These are phyloP conservation scores for Eclectus roratus DNA, from an alignment of 2,113 vertebrate genomes.

Conservation along the genomic window DNA sequence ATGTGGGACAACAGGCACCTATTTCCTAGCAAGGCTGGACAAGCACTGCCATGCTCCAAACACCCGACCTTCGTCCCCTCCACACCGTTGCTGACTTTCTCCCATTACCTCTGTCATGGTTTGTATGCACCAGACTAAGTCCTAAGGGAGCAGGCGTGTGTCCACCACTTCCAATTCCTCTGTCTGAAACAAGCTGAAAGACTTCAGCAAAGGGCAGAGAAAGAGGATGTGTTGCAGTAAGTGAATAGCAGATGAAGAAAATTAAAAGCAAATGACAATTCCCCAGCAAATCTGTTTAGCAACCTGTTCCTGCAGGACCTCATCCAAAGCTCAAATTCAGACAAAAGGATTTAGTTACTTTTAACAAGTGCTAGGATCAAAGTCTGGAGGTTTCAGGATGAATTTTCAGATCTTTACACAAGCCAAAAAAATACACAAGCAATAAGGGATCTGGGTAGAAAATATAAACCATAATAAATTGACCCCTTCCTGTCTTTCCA, in stretches of 20 bases:
- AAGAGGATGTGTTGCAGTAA: not conserved
- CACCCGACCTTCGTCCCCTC: not conserved
- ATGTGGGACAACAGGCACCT: not conserved
- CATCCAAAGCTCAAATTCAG: not conserved
- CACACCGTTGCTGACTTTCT: not conserved
- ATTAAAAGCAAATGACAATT: not conserved
- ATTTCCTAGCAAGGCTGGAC: not conserved
- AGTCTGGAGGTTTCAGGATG: not conserved
- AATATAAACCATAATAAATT: not conserved
- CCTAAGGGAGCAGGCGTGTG: accelerated
- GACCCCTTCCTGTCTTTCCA: not conserved
- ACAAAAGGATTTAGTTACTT: not conserved
- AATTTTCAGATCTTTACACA: not conserved
- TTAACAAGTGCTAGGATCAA: not conserved
- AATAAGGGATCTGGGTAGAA: not conserved
- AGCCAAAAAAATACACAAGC: not conserved
- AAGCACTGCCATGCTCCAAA: not conserved
- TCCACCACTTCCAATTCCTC: not conserved
- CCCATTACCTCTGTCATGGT: not conserved
- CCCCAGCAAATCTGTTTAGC: not conserved
- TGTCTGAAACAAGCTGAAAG: not conserved
- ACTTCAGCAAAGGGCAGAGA: not conserved
- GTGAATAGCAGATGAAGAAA: not conserved
- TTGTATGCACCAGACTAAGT: not conserved
- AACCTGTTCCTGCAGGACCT: not conserved